These are phyloP conservation scores for Drosophila lutescens DNA, from an alignment of 2,888 invertebrate genomes.

Conservation along the genomic window DNA sequence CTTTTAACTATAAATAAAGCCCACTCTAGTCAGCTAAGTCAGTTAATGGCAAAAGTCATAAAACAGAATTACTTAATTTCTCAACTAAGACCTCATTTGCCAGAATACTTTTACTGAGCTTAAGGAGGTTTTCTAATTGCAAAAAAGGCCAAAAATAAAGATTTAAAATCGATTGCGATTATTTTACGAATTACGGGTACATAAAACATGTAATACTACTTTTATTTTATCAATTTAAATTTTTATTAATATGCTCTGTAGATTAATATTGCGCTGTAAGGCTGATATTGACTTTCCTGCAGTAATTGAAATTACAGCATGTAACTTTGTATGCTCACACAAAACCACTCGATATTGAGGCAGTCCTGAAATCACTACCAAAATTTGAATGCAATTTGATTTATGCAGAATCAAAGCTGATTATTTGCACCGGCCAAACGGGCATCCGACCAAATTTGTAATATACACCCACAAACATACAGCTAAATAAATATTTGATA, in stretches of 20 bases:
- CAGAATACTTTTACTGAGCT: no score
- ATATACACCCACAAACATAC: slow-evolving; percentile 16
- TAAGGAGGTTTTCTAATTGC: no score
- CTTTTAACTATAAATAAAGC: background rate
- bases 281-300: background rate
- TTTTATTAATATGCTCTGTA: no score
- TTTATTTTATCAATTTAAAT: no score
- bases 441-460: slow-evolving; percentile 20
- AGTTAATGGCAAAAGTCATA: background rate
- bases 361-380: background rate
- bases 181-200: no score
- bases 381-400: slow-evolving; percentile 32
- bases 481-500: slow-evolving; percentile 64
- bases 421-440: slow-evolving; percentile 34
- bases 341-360: background rate
- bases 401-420: slow-evolving; percentile 48
- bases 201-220: no score
- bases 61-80: background rate
- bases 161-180: no score
- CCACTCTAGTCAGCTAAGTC: background rate
- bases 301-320: background rate
- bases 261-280: background rate
- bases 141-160: no score
- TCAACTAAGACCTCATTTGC: no score
- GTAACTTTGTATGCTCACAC: background rate